phyloP scores from a whole-genome alignment of 1,140 invertebrate species.

The Nasonia giraulti region DNA sequence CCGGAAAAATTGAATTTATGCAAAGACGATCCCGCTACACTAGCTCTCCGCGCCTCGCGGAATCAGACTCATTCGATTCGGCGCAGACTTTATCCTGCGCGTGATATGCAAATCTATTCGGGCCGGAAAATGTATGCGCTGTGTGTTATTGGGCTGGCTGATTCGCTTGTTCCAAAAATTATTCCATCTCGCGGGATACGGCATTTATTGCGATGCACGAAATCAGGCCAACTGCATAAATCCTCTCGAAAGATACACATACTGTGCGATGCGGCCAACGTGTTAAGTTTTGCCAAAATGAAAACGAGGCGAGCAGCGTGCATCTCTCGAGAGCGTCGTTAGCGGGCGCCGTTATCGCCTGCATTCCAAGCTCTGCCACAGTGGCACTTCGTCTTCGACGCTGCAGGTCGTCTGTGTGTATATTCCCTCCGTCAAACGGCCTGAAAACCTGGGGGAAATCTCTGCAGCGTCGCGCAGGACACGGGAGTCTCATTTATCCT shows the following conservation, averaged over 20 bases:
- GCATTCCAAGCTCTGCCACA: slow-evolving; percentile 9
- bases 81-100: neutral
- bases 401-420: neutral
- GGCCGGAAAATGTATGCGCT: neutral
- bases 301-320: slow-evolving; percentile 12
- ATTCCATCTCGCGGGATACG: neutral
- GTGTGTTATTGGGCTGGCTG: neutral
- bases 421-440: slow-evolving; percentile 53
- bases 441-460: slow-evolving; percentile 73
- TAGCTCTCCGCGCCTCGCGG: neutral
- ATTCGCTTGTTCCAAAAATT: neutral
- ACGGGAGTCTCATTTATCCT: slow-evolving; percentile 70
- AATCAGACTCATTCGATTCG: slow-evolving; percentile 43
- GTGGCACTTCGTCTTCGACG: neutral
- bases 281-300: slow-evolving; percentile 37
- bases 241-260: too few species aligned
- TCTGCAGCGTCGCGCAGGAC: slow-evolving; percentile 64
- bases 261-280: too few species aligned
- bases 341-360: slow-evolving; percentile 45
- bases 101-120: neutral
- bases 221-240: too few species aligned
- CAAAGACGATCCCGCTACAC: slow-evolving; percentile 24
- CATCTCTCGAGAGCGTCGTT: slow-evolving; percentile 42
- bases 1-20: slow-evolving; percentile 49
- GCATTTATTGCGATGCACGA: too few species aligned